Evolutionary conservation across 2,113 vertebrate species (phyloP), one percentile per base, ranked within the genome.

Genomic region (Paedocypris sp.): DNA sequence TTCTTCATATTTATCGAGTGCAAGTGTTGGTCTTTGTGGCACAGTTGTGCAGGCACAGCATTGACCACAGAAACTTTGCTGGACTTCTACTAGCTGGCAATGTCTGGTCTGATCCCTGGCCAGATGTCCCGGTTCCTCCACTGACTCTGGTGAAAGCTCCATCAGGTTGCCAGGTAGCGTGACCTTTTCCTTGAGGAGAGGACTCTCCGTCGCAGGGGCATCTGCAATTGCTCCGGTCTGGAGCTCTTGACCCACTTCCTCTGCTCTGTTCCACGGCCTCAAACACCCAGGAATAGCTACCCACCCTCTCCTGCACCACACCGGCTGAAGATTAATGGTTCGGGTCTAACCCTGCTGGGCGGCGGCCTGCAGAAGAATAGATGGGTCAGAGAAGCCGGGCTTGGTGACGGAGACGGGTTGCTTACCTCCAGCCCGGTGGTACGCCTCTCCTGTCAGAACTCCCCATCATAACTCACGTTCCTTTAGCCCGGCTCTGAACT

Each of bases 231-330:
- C 76, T 81, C 80, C 80, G 80, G 81, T 87, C 81, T 50, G 78
- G 64, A 64, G 73, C 80, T 78, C 75, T 77, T 84, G 83, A 84
- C 83, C 81, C 75, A 83, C 67, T 86, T 85, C 74, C 62, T 53
- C 73, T 77, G 76, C 77, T 75, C 54, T 67, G 62, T 68, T 60
- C 69, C 72, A 75, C 67, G 72, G 45, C 25, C 33, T 53, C 41
- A 73, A 71, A 66, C 75, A 69, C 63, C 48, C 31, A 53, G 22
- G 18, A 72, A 61, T 70, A 53, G 48, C 62, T 70, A 67, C 71
- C 61, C 48, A 35, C 36, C 68, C 64, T 73, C 65, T 58, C 28
- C 48, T 49, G 36, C 58, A 63, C 11, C 41, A 46, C 13, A n/a
- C 29, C 33, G 38, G 12, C 22, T 33, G 22, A 82, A 85, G 83